Conservation (phyloP, 2,113 vertebrate genomes). For the Poeciliopsis occidentalis region DNA sequence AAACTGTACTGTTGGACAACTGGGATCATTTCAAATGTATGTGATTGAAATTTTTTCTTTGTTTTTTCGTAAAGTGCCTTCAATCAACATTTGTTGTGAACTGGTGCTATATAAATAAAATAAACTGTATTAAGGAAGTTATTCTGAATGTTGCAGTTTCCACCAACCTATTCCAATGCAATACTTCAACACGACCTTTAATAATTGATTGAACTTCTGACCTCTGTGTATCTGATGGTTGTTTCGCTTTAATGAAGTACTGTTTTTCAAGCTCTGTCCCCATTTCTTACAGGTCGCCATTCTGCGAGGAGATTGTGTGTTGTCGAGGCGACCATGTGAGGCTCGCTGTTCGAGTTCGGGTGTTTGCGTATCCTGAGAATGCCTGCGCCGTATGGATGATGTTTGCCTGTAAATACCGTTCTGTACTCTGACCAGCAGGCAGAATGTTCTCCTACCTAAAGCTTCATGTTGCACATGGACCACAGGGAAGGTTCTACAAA, state of each 20-base stretch:
- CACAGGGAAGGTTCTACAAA: background rate
- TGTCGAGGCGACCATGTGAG: slow-evolving; percentile 95
- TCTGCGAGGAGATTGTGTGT: slow-evolving; percentile 94
- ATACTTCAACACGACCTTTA: too few relatives aligned
- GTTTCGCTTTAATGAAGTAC: background rate
- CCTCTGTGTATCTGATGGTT: background rate
- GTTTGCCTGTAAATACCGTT: slow-evolving; percentile 98
- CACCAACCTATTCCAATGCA: too few relatives aligned
- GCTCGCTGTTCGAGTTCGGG: slow-evolving; percentile 90
- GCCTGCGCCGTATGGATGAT: slow-evolving; percentile 97
- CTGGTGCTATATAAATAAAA: too few relatives aligned
- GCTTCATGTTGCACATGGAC: background rate
- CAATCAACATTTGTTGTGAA: too few relatives aligned
- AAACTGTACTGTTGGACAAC: too few relatives aligned
- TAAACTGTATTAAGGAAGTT: too few relatives aligned
- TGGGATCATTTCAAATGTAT: too few relatives aligned
- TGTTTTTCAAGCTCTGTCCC: background rate
- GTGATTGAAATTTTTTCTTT: too few relatives aligned
- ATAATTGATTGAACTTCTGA: too few relatives aligned
- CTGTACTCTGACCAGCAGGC: slow-evolving; percentile 82
- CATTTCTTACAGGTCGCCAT: slow-evolving; percentile 83
- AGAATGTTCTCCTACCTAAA: background rate
- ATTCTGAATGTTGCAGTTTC: too few relatives aligned
- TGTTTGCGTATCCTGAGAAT: slow-evolving; percentile 92
- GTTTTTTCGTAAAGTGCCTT: too few relatives aligned